Evolutionary conservation across 1,140 invertebrate genomes (phyloP).

Genomic region (Diploscapter pachys): DNA sequence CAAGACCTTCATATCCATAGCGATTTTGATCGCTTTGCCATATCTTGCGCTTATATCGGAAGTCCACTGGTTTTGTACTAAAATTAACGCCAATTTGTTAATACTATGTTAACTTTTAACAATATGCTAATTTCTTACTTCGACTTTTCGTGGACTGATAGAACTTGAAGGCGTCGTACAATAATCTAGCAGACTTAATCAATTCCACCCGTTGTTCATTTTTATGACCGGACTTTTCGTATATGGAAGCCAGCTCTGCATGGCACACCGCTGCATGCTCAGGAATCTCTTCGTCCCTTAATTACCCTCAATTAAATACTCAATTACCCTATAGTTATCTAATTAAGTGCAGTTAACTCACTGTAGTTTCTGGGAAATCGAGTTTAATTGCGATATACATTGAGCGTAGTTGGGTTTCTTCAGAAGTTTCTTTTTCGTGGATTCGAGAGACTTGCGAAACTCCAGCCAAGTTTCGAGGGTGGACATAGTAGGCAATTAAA

Average conservation of each 20-base stretch:
- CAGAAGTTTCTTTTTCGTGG: conserved; percentile 29
- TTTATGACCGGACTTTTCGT: conserved; percentile 12
- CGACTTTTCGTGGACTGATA: conserved; percentile 16
- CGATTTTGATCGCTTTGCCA: conserved; percentile 13
- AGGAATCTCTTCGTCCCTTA: background rate
- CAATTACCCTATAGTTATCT: too few species aligned
- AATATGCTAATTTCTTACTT: background rate
- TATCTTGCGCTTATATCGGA: conserved; percentile 1
- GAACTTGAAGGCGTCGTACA: conserved; percentile 11
- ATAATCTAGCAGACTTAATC: conserved; percentile 23
- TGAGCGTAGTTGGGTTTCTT: conserved; percentile 34
- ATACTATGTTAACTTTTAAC: too few species aligned
- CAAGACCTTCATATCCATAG: conserved; percentile 19
- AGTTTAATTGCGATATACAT: conserved; percentile 20
- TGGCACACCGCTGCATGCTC: conserved; percentile 34
- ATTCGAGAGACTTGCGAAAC: conserved; percentile 21
- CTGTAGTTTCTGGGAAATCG: conserved; percentile 24
- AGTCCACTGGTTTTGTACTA: background rate
- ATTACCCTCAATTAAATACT: too few species aligned
- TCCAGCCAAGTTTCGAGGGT: conserved; percentile 26
- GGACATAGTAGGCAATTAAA: too few species aligned
- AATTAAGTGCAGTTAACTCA: conserved; percentile 8
- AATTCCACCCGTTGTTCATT: conserved; percentile 29
- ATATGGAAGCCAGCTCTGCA: conserved; percentile 22
- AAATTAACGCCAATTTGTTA: too few species aligned